Evolutionary conservation across 92 coral and sea anemone genomes (phyloP).

Genomic region (Virgularia gustaviana): DNA sequence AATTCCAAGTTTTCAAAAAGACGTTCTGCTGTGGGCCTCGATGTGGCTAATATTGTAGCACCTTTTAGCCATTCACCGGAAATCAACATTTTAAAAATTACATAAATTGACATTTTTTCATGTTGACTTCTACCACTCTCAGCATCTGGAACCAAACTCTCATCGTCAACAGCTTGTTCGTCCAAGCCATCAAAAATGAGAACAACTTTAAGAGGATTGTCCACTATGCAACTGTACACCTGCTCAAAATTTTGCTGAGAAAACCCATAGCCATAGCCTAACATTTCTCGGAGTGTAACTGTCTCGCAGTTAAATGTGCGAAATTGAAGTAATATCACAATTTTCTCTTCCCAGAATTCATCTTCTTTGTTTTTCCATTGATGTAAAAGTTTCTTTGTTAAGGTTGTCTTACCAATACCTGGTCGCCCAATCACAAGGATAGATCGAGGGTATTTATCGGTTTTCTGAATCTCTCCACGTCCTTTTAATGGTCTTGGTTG

Average conservation of each 20-base stretch:
- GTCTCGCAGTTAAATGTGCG: constrained; percentile 15
- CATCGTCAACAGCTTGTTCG: constrained; percentile 1
- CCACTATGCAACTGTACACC: neutral
- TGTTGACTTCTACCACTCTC: neutral
- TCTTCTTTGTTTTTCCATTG: constrained; percentile 7
- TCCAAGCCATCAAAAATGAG: constrained; percentile 56
- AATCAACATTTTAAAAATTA: neutral
- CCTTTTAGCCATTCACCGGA: constrained; percentile 7
- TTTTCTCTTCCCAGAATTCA: neutral
- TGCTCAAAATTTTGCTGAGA: neutral
- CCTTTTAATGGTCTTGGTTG: no score
- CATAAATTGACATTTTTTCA: neutral
- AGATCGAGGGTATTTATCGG: no score
- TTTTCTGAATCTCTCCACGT: constrained; percentile 6
- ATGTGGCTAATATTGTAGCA: constrained; percentile 21
- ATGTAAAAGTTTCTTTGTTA: no score
- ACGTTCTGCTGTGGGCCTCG: constrained; percentile 26
- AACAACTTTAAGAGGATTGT: constrained; percentile 27
- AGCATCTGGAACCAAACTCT: neutral
- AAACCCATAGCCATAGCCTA: neutral
- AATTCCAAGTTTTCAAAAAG: neutral
- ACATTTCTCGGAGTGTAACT: constrained; percentile 22
- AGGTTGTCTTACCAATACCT: no score
- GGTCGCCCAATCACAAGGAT: no score
- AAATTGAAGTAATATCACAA: no score